Evolutionary conservation across 2,113 vertebrate species (phyloP).

Genomic region (Zosterops japonicus): DNA sequence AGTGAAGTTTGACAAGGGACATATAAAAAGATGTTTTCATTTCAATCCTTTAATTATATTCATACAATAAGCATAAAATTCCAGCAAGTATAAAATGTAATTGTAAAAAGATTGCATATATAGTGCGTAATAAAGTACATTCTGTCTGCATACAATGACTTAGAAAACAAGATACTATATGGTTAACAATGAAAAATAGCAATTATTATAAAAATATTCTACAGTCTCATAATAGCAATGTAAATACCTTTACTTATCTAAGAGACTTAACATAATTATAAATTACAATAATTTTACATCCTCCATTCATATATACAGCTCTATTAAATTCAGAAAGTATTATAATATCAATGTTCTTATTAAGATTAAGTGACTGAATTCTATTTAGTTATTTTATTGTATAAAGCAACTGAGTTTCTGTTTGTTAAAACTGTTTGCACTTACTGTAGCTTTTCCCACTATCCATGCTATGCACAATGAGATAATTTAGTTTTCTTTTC

Average conservation of each 20-base stretch:
- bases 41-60: conserved; percentile 57
- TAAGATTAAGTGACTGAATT: conserved; percentile 75
- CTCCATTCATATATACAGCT: conserved; percentile 61
- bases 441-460: conserved; percentile 46
- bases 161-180: conserved; percentile 72
- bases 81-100: conserved; percentile 51
- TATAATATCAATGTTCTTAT: conserved; percentile 69
- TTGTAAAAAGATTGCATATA: conserved; percentile 61
- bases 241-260: conserved; percentile 72
- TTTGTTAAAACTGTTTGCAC: conserved; percentile 56
- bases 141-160: conserved; percentile 59
- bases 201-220: conserved; percentile 77
- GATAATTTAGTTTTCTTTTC: conserved; percentile 18
- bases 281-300: conserved; percentile 72
- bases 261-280: conserved; percentile 72
- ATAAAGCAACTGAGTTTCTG: conserved; percentile 50
- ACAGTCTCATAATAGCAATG: conserved; percentile 66
- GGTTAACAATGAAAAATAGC: conserved; percentile 75
- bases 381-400: conserved; percentile 55
- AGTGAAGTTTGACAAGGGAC: conserved; percentile 31
- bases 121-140: conserved; percentile 46
- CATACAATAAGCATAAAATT: conserved; percentile 64
- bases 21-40: conserved; percentile 43
- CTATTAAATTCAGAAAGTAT: conserved; percentile 72
- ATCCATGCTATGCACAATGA: background rate